Evolutionary conservation across 2,797 vertebrate genomes (phyloP).

Genomic region (Nyctalus aviator): DNA sequence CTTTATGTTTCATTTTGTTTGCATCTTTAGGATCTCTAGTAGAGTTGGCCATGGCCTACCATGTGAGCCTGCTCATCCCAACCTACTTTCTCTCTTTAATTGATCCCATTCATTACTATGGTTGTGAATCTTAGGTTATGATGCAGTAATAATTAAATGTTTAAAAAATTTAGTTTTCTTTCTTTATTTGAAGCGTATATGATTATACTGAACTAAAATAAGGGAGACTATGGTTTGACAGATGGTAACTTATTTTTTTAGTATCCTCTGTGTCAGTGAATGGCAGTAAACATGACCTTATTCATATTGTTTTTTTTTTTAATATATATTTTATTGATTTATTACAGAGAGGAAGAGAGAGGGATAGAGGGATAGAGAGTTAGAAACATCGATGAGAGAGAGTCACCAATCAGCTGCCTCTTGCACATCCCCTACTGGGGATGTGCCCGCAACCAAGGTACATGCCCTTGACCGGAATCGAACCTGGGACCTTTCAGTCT

Average conservation of each 20-base stretch:
- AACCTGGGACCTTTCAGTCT: no score
- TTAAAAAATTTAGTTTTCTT: neutral
- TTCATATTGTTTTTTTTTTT: neutral
- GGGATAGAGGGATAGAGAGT: no score
- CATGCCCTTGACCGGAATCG: no score
- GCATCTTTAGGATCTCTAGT: neutral
- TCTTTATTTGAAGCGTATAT: neutral
- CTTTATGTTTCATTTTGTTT: neutral
- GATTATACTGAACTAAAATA: constrained; percentile 31
- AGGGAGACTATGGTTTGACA: neutral
- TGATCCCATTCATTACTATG: neutral
- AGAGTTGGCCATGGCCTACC: neutral
- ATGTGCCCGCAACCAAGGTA: no score
- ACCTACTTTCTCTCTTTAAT: neutral
- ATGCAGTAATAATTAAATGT: neutral
- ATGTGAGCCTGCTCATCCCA: neutral
- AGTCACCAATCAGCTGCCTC: no score
- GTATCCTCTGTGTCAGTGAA: neutral
- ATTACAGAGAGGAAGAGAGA: no score
- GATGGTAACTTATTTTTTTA: neutral
- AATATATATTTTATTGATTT: no score
- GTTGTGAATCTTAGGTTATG: neutral
- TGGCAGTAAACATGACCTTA: neutral
- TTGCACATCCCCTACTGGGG: no score
- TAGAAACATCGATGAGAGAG: no score